phyloP scores from a whole-genome alignment of 2,797 vertebrate genomes.

The Chelonia mydas region DNA sequence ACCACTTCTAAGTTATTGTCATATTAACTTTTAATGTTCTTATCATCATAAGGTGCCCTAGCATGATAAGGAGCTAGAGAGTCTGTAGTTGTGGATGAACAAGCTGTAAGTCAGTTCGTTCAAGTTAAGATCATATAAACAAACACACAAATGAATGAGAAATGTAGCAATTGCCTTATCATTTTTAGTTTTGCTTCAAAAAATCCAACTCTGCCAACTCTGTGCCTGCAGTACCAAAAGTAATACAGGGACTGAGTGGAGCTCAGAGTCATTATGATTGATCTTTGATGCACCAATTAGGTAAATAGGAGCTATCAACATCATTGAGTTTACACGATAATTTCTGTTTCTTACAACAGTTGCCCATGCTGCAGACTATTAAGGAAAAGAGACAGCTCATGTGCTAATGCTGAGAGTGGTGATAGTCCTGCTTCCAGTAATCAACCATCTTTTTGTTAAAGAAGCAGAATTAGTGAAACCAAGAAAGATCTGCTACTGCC shows the following conservation, averaged over 20 bases:
- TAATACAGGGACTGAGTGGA: slow-evolving; percentile 19
- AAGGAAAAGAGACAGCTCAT: slow-evolving; percentile 13
- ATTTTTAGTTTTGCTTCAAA: slow-evolving; percentile 60
- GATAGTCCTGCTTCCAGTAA: slow-evolving; percentile 8
- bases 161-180: not conserved
- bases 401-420: not conserved
- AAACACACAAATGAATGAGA: slow-evolving; percentile 38
- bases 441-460: slow-evolving; percentile 38
- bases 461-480: not conserved
- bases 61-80: slow-evolving; percentile 61
- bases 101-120: slow-evolving; percentile 57
- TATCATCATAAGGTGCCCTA: slow-evolving; percentile 44
- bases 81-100: slow-evolving; percentile 62
- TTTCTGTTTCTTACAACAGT: slow-evolving; percentile 58
- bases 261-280: slow-evolving; percentile 55
- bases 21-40: slow-evolving; percentile 60
- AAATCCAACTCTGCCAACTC: slow-evolving; percentile 49
- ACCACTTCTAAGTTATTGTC: slow-evolving; percentile 5
- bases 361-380: slow-evolving; percentile 1
- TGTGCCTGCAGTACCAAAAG: slow-evolving; percentile 15
- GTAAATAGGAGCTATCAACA: slow-evolving; percentile 41
- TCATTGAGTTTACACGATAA: slow-evolving; percentile 59
- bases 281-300: slow-evolving; percentile 58
- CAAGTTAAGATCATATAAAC: slow-evolving; percentile 26
- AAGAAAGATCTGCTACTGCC: not conserved